Evolutionary conservation across 2,888 invertebrate genomes (phyloP).

Genomic region (Euplagia quadripunctaria): DNA sequence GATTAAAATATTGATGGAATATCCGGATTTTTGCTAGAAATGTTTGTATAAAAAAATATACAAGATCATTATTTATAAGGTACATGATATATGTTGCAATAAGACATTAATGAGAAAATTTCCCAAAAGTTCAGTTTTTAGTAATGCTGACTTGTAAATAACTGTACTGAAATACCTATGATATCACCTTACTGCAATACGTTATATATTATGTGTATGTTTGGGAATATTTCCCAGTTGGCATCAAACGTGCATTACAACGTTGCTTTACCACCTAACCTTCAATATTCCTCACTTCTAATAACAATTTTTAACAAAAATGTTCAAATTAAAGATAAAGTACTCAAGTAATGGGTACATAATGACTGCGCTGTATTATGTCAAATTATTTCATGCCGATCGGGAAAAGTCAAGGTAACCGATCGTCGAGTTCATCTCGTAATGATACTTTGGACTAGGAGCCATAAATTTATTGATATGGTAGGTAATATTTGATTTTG

Average conservation of each 20-base stretch:
- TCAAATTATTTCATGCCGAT: conserved; percentile 85
- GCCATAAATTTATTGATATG: neutral
- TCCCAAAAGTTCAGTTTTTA: neutral
- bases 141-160: neutral
- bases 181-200: no score
- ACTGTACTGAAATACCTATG: neutral
- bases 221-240: neutral
- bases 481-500: neutral
- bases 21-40: no score
- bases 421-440: conserved; percentile 67
- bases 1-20: no score
- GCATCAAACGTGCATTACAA: neutral
- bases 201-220: no score
- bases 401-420: conserved; percentile 85
- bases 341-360: conserved; percentile 68
- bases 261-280: conserved; percentile 6
- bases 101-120: no score
- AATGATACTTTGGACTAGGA: conserved; percentile 61
- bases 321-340: conserved; percentile 58
- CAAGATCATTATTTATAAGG: no score
- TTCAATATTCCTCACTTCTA: conserved; percentile 14
- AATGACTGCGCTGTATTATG: conserved; percentile 81
- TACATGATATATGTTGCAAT: no score
- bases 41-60: no score
- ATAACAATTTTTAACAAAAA: conserved; percentile 48